These are phyloP conservation scores for Drosophila nannoptera DNA, from an alignment of 1,140 invertebrate genomes.

Conservation along the genomic window DNA sequence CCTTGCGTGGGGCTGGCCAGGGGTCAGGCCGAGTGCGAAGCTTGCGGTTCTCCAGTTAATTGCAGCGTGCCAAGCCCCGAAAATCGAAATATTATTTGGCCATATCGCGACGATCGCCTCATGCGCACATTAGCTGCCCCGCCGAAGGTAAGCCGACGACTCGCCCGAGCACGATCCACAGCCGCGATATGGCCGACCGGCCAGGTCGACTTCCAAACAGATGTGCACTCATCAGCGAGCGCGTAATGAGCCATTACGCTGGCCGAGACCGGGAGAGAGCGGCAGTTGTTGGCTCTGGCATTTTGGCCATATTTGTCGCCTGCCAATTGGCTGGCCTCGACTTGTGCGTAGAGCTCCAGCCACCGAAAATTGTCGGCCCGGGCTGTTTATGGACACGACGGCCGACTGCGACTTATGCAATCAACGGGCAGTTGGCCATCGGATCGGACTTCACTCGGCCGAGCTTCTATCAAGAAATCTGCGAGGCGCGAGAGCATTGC, in stretches of 20 bases:
- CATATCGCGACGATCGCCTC: conserved; percentile 55
- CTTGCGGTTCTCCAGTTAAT: conserved; percentile 33
- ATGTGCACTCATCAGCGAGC: conserved; percentile 48
- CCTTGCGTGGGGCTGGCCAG: conserved; percentile 19
- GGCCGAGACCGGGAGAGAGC: neutral
- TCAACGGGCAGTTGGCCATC: neutral
- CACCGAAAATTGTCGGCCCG: neutral
- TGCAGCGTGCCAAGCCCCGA: conserved; percentile 21
- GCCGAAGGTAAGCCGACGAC: conserved; percentile 26
- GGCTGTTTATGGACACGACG: neutral
- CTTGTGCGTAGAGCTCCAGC: conserved; percentile 46
- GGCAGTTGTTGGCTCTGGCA: conserved; percentile 36
- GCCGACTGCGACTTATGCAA: neutral
- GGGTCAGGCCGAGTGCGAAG: conserved; percentile 63
- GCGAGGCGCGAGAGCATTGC: no score
- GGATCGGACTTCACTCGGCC: no score
- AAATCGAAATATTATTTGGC: conserved; percentile 51
- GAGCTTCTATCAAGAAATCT: no score
- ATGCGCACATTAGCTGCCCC: conserved; percentile 29
- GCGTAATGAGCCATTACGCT: conserved; percentile 66
- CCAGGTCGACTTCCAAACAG: neutral
- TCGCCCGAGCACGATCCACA: conserved; percentile 31
- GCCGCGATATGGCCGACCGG: conserved; percentile 48
- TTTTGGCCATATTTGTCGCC: conserved; percentile 74
- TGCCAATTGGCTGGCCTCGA: conserved; percentile 10